phyloP scores from a whole-genome alignment of 2,888 invertebrate species.

The Dinocampus coccinellae region DNA sequence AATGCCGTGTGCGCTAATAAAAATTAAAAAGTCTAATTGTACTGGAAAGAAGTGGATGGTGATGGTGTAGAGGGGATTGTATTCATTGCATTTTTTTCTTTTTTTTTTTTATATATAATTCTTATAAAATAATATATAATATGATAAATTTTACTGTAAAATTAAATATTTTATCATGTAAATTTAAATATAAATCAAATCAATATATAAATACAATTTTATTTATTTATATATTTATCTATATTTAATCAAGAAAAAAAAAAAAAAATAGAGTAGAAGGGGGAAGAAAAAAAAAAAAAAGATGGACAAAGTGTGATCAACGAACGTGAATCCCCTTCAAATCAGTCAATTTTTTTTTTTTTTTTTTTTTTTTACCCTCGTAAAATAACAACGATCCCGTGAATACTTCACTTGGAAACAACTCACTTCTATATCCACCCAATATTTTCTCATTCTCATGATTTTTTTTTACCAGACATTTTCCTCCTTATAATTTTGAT shows the following conservation, averaged over 20 bases:
- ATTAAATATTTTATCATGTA: too few relatives aligned
- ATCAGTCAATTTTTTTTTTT: constrained; percentile 15
- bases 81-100: constrained; percentile 36
- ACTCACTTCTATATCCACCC: too few relatives aligned
- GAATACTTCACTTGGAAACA: neutral
- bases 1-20: constrained; percentile 61
- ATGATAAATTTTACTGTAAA: too few relatives aligned
- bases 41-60: constrained; percentile 30
- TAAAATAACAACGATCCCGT: constrained; percentile 8
- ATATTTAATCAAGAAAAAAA: neutral
- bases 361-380: too few relatives aligned
- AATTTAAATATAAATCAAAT: neutral
- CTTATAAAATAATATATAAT: neutral
- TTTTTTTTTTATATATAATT: neutral
- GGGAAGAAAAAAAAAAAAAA: neutral
- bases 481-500: neutral
- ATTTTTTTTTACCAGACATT: neutral
- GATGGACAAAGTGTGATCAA: neutral
- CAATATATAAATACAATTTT: neutral
- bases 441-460: neutral
- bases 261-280: neutral
- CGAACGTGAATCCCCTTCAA: constrained; percentile 8
- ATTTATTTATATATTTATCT: too few relatives aligned
- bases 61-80: constrained; percentile 30
- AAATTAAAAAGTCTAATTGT: constrained; percentile 70